A percentile compares a stretch with the other conserved stretches of the same genome.
Evolutionary conservation across 2,797 vertebrate genomes (phyloP).

Genomic region (Liasis olivaceus): DNA sequence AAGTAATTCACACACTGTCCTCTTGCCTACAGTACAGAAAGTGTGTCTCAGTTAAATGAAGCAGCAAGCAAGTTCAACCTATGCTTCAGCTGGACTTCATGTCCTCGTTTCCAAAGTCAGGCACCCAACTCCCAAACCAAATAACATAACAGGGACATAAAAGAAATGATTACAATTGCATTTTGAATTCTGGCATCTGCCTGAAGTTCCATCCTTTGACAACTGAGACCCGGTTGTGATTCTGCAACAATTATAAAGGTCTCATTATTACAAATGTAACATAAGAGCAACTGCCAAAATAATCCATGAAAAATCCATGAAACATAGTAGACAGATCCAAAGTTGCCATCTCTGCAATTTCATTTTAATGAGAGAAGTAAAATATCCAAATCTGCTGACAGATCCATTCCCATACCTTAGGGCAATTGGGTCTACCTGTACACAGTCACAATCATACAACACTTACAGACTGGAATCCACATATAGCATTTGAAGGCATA

Average conservation of each 20-base stretch:
- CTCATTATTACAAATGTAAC: not conserved
- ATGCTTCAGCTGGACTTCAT: slow-evolving; percentile 53
- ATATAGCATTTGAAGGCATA: not conserved
- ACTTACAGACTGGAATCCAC: not conserved
- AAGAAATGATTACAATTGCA: slow-evolving; percentile 15
- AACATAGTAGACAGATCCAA: too few species aligned
- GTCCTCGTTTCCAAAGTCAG: slow-evolving; percentile 61
- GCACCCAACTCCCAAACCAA: slow-evolving; percentile 39
- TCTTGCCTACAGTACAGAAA: slow-evolving; percentile 52
- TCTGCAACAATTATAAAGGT: not conserved
- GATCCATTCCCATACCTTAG: not conserved
- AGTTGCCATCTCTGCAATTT: not conserved
- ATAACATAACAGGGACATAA: not conserved
- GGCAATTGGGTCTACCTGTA: not conserved
- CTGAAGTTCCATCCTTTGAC: not conserved
- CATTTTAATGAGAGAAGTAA: not conserved
- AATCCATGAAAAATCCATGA: not conserved
- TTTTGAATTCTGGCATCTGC: not conserved
- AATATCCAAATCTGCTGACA: not conserved
- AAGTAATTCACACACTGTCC: slow-evolving; percentile 47
- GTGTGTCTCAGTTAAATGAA: slow-evolving; percentile 49
- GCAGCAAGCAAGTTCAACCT: slow-evolving; percentile 43
- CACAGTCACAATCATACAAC: not conserved
- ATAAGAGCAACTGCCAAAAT: not conserved
- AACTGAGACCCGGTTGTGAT: not conserved